Evolutionary conservation across 2,113 vertebrate species (phyloP).

Genomic region (Marcusenius ussheri): DNA sequence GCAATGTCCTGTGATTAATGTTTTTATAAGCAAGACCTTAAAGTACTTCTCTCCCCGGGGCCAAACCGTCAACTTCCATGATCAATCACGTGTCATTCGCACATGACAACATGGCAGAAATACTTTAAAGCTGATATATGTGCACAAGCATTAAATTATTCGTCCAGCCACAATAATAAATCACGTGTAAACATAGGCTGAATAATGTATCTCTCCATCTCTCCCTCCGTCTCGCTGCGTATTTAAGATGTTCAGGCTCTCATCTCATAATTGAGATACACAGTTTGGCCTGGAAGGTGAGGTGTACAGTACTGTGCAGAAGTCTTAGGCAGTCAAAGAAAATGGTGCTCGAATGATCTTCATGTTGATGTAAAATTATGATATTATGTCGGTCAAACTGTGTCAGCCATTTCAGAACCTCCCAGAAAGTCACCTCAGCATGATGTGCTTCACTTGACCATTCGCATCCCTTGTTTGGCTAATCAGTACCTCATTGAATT

Average conservation of each 20-base stretch:
- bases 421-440: neutral
- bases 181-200: constrained; percentile 39
- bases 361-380: neutral
- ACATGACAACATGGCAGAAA: constrained; percentile 57
- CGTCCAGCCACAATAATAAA: constrained; percentile 60
- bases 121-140: constrained; percentile 68
- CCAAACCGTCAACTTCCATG: constrained; percentile 54
- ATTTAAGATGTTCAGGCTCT: neutral
- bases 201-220: constrained; percentile 23
- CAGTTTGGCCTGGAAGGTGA: constrained; percentile 16
- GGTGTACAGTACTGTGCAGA: neutral
- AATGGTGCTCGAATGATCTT: neutral
- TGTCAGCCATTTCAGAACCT: neutral
- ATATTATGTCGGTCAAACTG: neutral
- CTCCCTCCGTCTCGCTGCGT: neutral
- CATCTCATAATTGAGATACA: constrained; percentile 35
- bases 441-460: neutral
- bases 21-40: constrained; percentile 71
- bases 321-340: neutral
- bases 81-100: constrained; percentile 70
- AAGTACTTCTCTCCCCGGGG: constrained; percentile 46
- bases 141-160: constrained; percentile 64
- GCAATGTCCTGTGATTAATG: constrained; percentile 57
- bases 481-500: neutral
- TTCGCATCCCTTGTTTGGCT: neutral